Base-by-base conservation (phyloP, 1,140 invertebrate genomes). In the Pectinophora gossypiella region DNA sequence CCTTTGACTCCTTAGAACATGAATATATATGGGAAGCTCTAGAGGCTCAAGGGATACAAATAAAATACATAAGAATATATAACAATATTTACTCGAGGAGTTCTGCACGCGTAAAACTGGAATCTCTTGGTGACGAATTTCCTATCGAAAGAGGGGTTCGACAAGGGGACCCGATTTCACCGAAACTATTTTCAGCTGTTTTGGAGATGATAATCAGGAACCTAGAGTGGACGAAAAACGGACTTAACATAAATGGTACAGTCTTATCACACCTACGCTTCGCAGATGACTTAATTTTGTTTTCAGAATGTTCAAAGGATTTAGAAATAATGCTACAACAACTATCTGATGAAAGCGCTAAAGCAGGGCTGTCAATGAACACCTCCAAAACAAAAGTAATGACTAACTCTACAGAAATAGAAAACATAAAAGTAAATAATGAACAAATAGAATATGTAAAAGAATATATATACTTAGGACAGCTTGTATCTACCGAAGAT, bases 151-250 rank as follows among this genome's bases (percentile, higher is more conserved):
- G 54, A 65, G 67, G 66, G 12, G 60, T 68, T 7, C 56, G 59
- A 20, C 59, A 67, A 59, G 65, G 68, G 2, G 66, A 69, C 51
- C 70, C 55, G 16, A 62, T 72, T 20, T 75, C 64, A 48, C 68
- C 51, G 7, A 73, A 66, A 52, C 46, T 76, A 42, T 77, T 73
- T 53, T 68, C 47, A 13, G 59, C 55, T 2, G 44, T 56, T 1
- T 19, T 69, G 19, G 59, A 70, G 23, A 51, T 57, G 20, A 52
- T 64, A 19, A 64, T 68, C 10, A 64, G 56, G 38, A 65, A 51
- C 7, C 35, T 72, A 18, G 19, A 68, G 7, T 73, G 62, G 64
- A 40, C 53, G 13, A 44, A 40, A n/a, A 48, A 47, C 4, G 72
- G 62, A 10, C 44, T 75, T 1, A 67, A 68, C 32, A 68, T 72